Percentiles rank a stretch among this genome's conserved stretches.
phyloP scores from a whole-genome alignment of 2,888 invertebrate species.

The Actias luna region DNA sequence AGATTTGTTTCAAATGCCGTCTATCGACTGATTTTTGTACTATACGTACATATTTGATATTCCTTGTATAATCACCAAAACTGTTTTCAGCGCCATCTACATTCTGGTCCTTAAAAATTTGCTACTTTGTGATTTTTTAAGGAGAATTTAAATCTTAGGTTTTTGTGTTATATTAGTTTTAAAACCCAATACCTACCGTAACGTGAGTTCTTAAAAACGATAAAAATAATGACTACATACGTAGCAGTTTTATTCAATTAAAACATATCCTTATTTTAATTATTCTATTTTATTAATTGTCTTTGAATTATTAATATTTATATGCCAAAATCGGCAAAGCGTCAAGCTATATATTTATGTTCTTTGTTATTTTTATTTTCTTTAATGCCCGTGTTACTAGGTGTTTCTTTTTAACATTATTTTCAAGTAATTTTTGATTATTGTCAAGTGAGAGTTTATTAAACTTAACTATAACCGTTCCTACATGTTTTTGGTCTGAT shows the following conservation, averaged over 20 bases:
- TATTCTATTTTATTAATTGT: neutral
- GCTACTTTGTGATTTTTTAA: too few relatives aligned
- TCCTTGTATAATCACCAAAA: neutral
- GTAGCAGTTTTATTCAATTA: neutral
- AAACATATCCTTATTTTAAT: neutral
- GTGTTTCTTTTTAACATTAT: too few relatives aligned
- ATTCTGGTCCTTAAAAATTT: too few relatives aligned
- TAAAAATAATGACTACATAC: neutral
- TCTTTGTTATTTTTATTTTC: neutral
- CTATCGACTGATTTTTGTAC: neutral
- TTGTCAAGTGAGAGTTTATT: neutral
- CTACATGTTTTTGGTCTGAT: constrained; percentile 6
- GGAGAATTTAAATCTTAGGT: too few relatives aligned
- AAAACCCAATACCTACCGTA: too few relatives aligned
- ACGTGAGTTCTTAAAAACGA: too few relatives aligned
- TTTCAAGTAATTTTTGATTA: neutral
- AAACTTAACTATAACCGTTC: neutral
- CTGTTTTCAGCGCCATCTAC: neutral
- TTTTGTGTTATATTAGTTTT: too few relatives aligned
- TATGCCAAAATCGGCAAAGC: too few relatives aligned
- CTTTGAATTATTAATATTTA: too few relatives aligned
- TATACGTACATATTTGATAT: neutral
- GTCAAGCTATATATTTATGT: neutral
- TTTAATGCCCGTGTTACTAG: neutral
- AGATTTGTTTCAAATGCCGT: neutral